These are phyloP conservation scores for Chrysotoxum bicinctum DNA, from an alignment of 2,888 invertebrate species.

Conservation along the genomic window DNA sequence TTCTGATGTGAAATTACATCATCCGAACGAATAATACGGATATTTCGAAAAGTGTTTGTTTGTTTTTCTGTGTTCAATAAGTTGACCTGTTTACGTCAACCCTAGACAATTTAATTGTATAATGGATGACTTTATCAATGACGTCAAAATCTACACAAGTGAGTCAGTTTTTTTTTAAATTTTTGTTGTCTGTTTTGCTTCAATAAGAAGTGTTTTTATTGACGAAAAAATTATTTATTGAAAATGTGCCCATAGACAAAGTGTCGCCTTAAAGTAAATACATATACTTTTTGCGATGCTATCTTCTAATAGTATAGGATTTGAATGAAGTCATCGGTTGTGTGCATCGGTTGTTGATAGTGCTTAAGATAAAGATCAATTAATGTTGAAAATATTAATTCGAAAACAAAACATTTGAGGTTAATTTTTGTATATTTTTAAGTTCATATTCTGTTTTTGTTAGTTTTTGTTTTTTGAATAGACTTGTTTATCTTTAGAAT, in stretches of 20 bases:
- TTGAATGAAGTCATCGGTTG: constrained; percentile 18
- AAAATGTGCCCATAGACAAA: constrained; percentile 18
- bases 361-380: background rate
- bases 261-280: constrained; percentile 15
- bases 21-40: background rate
- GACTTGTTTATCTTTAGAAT: background rate
- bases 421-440: background rate
- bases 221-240: constrained; percentile 21
- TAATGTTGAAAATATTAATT: background rate
- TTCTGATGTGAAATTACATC: constrained; percentile 4
- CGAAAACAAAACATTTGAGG: background rate
- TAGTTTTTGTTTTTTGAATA: background rate
- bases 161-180: constrained; percentile 33
- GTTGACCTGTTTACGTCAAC: constrained; percentile 24
- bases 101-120: background rate
- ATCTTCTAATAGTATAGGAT: background rate
- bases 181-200: constrained; percentile 6
- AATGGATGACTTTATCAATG: constrained; percentile 57
- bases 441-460: background rate
- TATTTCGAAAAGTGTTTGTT: background rate
- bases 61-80: background rate
- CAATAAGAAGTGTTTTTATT: constrained; percentile 8
- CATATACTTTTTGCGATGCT: background rate
- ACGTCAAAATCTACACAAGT: constrained; percentile 57
- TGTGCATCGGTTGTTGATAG: background rate